Percentiles rank a stretch among this genome's conserved stretches.
Conservation (phyloP, 2,888 invertebrate species). For the Coremacera marginata region DNA sequence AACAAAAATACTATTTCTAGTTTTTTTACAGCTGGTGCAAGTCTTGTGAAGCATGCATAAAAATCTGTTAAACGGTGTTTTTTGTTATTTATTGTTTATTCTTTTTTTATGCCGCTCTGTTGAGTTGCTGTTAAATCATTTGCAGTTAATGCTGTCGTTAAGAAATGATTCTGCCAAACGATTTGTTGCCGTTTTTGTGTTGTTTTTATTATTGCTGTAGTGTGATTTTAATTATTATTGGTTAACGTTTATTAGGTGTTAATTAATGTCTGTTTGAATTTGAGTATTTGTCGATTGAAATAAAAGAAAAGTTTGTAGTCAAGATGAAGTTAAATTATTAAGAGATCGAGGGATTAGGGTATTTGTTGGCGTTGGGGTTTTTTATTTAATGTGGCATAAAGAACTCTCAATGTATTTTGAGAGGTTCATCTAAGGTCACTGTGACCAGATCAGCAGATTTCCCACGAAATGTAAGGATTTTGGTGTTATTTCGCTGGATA, state of each 20-base stretch:
- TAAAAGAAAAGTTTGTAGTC: no score
- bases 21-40: neutral
- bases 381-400: no score
- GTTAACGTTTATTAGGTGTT: slow-evolving; percentile 4
- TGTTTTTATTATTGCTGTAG: neutral
- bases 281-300: no score
- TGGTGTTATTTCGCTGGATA: no score
- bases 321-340: no score
- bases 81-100: neutral
- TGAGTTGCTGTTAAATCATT: slow-evolving; percentile 8
- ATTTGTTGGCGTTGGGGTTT: no score
- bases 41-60: neutral
- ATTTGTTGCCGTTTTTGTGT: slow-evolving; percentile 10
- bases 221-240: neutral
- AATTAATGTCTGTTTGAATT: neutral
- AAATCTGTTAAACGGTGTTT: neutral
- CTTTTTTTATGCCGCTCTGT: neutral
- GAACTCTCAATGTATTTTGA: no score
- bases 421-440: no score
- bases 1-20: neutral
- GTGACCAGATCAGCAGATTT: no score
- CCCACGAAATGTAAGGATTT: no score
- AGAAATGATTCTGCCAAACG: neutral
- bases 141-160: slow-evolving; percentile 12
- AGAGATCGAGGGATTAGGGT: no score